phyloP scores from a whole-genome alignment of 2,888 invertebrate species.

The Trypoxylon attenuatum region DNA sequence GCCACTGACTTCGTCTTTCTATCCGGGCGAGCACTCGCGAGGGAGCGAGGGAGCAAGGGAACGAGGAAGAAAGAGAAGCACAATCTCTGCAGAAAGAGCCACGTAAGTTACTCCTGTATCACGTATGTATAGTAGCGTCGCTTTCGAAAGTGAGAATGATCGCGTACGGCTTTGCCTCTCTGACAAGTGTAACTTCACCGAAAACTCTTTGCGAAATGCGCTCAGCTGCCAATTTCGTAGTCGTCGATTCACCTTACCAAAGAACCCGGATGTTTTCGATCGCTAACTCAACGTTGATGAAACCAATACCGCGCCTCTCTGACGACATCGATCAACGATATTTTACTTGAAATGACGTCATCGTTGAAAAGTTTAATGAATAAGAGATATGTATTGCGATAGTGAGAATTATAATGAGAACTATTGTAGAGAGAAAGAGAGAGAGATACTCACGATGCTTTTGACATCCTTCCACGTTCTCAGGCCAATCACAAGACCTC shows the following conservation, averaged over 20 bases:
- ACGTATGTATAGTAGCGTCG: constrained; percentile 3
- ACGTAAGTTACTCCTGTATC: constrained; percentile 4
- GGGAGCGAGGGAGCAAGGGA: constrained; percentile 1
- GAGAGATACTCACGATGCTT: constrained; percentile 87
- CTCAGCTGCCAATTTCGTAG: no score
- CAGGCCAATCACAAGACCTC: constrained; percentile 95
- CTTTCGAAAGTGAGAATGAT: constrained; percentile 58
- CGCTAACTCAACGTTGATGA: no score
- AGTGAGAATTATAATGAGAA: not conserved
- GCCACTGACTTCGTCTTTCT: constrained; percentile 55
- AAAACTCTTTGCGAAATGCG: not conserved
- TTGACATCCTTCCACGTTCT: constrained; percentile 94
- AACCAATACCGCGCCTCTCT: no score
- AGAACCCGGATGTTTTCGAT: no score
- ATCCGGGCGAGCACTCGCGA: no score
- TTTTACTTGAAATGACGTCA: no score
- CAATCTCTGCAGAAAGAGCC: constrained; percentile 9
- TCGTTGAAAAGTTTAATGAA: not conserved
- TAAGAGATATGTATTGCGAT: not conserved
- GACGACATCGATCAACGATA: no score
- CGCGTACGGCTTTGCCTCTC: constrained; percentile 12
- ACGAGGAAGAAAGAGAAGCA: not conserved
- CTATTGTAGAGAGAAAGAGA: not conserved
- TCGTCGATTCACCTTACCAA: no score
- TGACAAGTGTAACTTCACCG: not conserved